phyloP scores from a whole-genome alignment of 2,888 invertebrate genomes.

The Caradrina kadenii region DNA sequence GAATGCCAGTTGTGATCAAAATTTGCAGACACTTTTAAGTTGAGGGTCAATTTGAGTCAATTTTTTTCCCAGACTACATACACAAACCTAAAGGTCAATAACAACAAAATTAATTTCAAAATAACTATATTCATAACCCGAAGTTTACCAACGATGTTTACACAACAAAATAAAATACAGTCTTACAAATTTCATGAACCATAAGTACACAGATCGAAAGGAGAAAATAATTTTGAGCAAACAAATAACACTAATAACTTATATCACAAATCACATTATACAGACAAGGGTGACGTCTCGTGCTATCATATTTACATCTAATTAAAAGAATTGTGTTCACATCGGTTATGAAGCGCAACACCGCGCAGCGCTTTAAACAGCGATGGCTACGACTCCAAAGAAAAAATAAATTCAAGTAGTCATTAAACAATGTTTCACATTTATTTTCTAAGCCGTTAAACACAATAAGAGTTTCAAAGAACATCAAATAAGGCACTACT shows the following conservation, averaged over 20 bases:
- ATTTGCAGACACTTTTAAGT: background rate
- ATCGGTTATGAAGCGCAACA: conserved; percentile 25
- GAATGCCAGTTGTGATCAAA: background rate
- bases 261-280: conserved; percentile 86
- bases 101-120: conserved; percentile 78
- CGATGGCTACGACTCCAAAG: conserved; percentile 23
- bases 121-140: conserved; percentile 90
- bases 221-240: conserved; percentile 85
- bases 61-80: background rate
- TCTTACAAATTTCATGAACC: conserved; percentile 89
- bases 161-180: conserved; percentile 90
- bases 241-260: conserved; percentile 81
- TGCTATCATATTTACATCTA: conserved; percentile 66
- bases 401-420: conserved; percentile 35
- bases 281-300: conserved; percentile 75
- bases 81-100: conserved; percentile 57
- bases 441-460: conserved; percentile 28
- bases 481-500: conserved; percentile 83
- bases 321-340: conserved; percentile 51
- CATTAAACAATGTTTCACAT: conserved; percentile 40
- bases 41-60: background rate
- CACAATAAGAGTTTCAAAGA: conserved; percentile 51
- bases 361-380: conserved; percentile 15
- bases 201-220: conserved; percentile 88
- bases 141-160: conserved; percentile 87